Evolutionary conservation across 2,113 vertebrate genomes (phyloP).

Genomic region (Entomyzon cyanotis): DNA sequence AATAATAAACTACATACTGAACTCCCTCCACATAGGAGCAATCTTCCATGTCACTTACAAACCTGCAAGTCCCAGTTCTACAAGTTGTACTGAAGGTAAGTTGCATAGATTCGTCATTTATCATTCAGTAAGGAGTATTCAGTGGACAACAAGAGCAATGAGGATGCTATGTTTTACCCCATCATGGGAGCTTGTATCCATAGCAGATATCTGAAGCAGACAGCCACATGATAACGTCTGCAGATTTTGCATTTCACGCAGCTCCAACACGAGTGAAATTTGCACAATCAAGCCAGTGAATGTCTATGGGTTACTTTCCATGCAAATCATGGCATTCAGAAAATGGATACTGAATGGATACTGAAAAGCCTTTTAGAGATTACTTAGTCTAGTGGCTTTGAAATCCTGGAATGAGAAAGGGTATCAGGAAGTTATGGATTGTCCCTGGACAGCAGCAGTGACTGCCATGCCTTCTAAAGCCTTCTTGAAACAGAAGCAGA

Average conservation of each 20-base stretch:
- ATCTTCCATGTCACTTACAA: neutral
- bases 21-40: neutral
- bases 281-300: accelerated
- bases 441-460: neutral
- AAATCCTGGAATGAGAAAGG: neutral
- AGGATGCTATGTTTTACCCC: neutral
- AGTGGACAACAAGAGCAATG: neutral
- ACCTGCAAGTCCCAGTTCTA: neutral
- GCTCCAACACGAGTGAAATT: neutral
- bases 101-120: neutral
- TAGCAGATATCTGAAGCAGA: neutral
- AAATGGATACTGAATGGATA: neutral
- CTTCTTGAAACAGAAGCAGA: neutral
- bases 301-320: accelerated
- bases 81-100: neutral
- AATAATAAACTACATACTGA: neutral
- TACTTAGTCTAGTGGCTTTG: neutral
- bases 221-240: neutral
- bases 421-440: neutral
- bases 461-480: neutral
- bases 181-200: neutral
- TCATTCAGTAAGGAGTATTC: neutral
- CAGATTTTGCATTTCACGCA: accelerated
- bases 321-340: neutral
- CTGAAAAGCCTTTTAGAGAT: neutral